phyloP scores from a whole-genome alignment of 1,140 invertebrate species.

The Probaryconus sp. region DNA sequence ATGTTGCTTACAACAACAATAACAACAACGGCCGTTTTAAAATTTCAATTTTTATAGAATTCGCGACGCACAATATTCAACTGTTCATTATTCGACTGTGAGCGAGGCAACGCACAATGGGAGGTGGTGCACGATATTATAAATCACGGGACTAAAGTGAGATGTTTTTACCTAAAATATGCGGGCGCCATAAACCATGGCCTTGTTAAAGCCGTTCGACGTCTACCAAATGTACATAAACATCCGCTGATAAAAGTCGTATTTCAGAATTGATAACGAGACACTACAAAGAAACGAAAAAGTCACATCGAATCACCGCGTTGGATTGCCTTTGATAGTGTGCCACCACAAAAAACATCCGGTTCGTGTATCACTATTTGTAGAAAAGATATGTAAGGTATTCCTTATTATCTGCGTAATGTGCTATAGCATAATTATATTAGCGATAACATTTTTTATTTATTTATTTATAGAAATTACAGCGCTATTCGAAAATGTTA shows the following conservation, averaged over 20 bases:
- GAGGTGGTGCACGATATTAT: constrained; percentile 20
- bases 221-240: constrained; percentile 17
- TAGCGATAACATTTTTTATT: too few relatives aligned
- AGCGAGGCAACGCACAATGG: constrained; percentile 21
- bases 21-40: not conserved
- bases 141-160: constrained; percentile 28
- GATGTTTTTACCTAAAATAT: constrained; percentile 28
- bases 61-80: constrained; percentile 13
- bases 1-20: constrained; percentile 6
- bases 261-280: constrained; percentile 30
- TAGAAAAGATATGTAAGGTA: too few relatives aligned
- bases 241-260: constrained; percentile 27
- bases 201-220: constrained; percentile 27
- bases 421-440: too few relatives aligned
- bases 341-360: too few relatives aligned
- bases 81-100: constrained; percentile 20
- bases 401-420: too few relatives aligned
- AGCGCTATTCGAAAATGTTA: too few relatives aligned
- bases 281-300: constrained; percentile 10
- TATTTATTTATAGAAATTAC: too few relatives aligned
- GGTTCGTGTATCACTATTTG: too few relatives aligned
- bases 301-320: too few relatives aligned
- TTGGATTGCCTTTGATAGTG: too few relatives aligned
- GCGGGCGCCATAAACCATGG: constrained; percentile 30
- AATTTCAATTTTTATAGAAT: constrained; percentile 9